Conservation (phyloP, 2,113 vertebrate genomes). For the Drymodes brunneopygia region DNA sequence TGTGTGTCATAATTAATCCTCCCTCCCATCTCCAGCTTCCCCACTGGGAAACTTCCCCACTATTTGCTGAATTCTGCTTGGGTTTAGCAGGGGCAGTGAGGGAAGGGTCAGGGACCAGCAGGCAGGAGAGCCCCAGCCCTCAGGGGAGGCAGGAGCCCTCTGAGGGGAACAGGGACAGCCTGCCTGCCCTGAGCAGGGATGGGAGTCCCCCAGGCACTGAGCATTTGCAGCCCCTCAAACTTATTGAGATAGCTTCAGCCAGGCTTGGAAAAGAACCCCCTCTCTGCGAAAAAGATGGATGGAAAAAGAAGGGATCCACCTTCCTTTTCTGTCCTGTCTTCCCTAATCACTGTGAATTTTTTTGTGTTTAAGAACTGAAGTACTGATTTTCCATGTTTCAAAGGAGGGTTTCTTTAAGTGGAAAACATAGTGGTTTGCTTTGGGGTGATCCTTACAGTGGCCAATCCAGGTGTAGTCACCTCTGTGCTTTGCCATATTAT, state of each 20-base stretch:
- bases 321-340: not conserved
- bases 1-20: not conserved
- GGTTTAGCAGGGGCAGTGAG: not conserved
- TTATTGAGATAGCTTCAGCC: not conserved
- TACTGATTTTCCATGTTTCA: not conserved
- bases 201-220: not conserved
- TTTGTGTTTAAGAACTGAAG: not conserved
- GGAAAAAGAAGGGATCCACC: not conserved
- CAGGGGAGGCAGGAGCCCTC: not conserved
- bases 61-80: not conserved
- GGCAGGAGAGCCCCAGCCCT: not conserved
- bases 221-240: not conserved
- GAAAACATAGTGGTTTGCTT: not conserved
- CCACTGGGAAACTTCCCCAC: not conserved
- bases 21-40: not conserved
- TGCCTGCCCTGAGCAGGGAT: not conserved
- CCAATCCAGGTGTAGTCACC: not conserved
- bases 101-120: accelerated
- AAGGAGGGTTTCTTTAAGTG: not conserved
- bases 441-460: not conserved
- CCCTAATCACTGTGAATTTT: not conserved
- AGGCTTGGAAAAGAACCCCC: not conserved
- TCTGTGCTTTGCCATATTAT: accelerated
- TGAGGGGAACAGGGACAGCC: accelerated
- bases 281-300: not conserved